Evolutionary conservation across 92 coral and sea anemone species (phyloP).

Genomic region (Paragorgia papillata): DNA sequence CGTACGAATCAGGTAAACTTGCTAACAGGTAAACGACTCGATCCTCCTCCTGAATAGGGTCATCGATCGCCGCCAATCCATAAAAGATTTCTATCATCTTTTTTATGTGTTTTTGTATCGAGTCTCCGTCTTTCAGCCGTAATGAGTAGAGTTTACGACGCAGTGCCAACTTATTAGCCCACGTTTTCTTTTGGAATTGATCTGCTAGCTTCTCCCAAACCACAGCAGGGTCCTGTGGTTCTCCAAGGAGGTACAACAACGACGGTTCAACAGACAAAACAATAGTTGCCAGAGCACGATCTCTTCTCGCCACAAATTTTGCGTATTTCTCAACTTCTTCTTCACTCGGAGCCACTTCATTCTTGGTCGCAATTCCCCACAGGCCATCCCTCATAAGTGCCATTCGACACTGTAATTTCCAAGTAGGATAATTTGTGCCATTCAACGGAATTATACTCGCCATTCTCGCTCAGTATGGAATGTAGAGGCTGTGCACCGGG

Average conservation of each 20-base stretch:
- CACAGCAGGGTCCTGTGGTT: constrained; percentile 41
- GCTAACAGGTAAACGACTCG: constrained; percentile 49
- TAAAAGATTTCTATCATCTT: constrained; percentile 61
- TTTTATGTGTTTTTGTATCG: constrained; percentile 53
- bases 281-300: constrained; percentile 55
- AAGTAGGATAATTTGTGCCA: constrained; percentile 8
- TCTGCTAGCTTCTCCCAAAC: constrained; percentile 53
- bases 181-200: constrained; percentile 57
- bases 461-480: too few species aligned
- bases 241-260: constrained; percentile 34
- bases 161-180: constrained; percentile 58
- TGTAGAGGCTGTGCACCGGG: constrained; percentile 38
- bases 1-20: constrained; percentile 55
- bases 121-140: constrained; percentile 45
- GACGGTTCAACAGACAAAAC: constrained; percentile 60
- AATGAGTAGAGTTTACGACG: constrained; percentile 47
- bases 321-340: constrained; percentile 13
- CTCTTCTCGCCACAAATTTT: constrained; percentile 49
- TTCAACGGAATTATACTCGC: neutral
- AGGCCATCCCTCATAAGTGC: constrained; percentile 9
- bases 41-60: constrained; percentile 56
- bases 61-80: constrained; percentile 48
- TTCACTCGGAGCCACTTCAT: neutral
- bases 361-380: constrained; percentile 2
- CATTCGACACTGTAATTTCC: constrained; percentile 27